Conservation (phyloP, 2,888 invertebrate species). For the Ornithoptera priamus region DNA sequence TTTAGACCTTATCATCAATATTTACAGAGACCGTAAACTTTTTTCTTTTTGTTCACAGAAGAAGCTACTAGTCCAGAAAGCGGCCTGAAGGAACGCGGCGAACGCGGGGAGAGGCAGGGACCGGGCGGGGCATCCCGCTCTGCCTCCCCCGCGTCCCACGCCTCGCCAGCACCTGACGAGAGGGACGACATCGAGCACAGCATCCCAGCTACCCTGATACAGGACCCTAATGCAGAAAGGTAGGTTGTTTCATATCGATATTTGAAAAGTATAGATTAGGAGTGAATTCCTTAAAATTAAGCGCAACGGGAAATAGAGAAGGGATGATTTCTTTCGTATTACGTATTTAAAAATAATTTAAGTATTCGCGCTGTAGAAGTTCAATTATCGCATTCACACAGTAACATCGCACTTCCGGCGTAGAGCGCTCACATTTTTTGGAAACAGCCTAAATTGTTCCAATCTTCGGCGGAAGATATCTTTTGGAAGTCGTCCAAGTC, state of each 20-base stretch:
- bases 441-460: constrained; percentile 30
- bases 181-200: constrained; percentile 79
- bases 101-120: constrained; percentile 70
- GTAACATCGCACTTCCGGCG: constrained; percentile 1
- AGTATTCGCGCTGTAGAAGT: background rate
- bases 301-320: too few species aligned
- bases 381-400: constrained; percentile 21
- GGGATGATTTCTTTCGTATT: too few species aligned
- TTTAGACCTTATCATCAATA: background rate
- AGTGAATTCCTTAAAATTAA: too few species aligned
- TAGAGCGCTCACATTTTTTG: constrained; percentile 22
- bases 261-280: too few species aligned
- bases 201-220: constrained; percentile 78
- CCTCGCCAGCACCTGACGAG: constrained; percentile 64
- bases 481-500: constrained; percentile 30
- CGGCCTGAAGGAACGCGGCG: constrained; percentile 78
- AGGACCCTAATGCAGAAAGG: constrained; percentile 77
- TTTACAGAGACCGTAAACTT: background rate
- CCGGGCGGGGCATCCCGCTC: constrained; percentile 70
- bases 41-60: constrained; percentile 64
- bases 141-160: constrained; percentile 53
- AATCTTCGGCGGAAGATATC: constrained; percentile 30
- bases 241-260: constrained; percentile 35
- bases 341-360: too few species aligned
- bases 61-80: constrained; percentile 81